These are phyloP conservation scores for Megaceryle maxima DNA, from an alignment of 2,113 vertebrate genomes.

Conservation along the genomic window DNA sequence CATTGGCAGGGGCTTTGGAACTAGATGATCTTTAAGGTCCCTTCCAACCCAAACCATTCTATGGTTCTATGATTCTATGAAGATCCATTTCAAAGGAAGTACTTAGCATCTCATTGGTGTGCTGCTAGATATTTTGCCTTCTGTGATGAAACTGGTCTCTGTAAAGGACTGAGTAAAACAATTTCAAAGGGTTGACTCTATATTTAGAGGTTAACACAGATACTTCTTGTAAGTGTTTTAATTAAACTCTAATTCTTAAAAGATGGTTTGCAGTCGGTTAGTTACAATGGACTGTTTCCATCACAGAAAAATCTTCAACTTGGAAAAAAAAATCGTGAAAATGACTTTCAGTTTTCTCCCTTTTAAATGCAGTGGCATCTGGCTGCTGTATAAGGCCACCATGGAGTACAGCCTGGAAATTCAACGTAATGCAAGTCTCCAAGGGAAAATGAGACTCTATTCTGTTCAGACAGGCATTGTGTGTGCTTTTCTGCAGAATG, in stretches of 20 bases:
- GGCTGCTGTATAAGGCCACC: not conserved
- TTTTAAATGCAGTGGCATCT: not conserved
- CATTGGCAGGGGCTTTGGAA: not conserved
- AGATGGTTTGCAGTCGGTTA: not conserved
- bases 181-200: not conserved
- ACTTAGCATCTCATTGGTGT: not conserved
- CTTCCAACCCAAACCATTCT: not conserved
- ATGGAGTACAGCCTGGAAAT: not conserved
- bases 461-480: not conserved
- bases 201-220: not conserved
- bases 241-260: slow-evolving; percentile 21
- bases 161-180: not conserved
- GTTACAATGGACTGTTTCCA: not conserved
- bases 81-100: not conserved
- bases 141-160: not conserved
- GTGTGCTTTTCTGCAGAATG: not conserved
- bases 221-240: not conserved
- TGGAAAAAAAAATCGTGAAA: not conserved
- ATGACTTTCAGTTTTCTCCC: not conserved
- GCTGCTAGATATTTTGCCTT: not conserved
- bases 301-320: not conserved
- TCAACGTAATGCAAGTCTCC: not conserved
- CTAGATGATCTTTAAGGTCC: not conserved
- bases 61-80: not conserved
- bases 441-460: not conserved